Evolutionary conservation across 2,113 vertebrate species (phyloP).

Genomic region (Microtus montanus): DNA sequence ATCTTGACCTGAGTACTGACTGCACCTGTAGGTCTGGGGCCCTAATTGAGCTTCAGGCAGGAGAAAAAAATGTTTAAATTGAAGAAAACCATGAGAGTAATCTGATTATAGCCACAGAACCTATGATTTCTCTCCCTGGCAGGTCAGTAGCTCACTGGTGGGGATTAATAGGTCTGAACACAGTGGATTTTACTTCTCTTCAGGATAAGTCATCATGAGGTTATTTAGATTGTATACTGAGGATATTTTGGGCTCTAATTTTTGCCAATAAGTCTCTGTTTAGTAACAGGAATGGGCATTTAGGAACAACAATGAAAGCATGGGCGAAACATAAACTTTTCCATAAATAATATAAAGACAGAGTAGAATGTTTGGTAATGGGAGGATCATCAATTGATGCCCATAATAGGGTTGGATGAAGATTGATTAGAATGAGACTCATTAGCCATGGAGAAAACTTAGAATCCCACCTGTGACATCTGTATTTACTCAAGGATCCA

Average conservation of each 20-base stretch:
- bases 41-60: background rate
- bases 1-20: background rate
- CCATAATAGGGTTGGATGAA: background rate
- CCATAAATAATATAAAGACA: background rate
- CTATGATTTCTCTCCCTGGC: background rate
- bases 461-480: background rate
- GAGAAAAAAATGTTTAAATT: background rate
- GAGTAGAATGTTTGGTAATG: background rate
- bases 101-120: background rate
- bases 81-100: background rate
- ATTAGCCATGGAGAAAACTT: background rate
- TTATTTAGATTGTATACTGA: background rate
- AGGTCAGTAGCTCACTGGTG: background rate
- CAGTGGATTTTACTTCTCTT: background rate
- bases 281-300: background rate
- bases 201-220: background rate
- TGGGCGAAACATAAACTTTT: background rate
- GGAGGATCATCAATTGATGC: background rate
- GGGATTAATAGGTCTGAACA: background rate
- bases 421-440: background rate
- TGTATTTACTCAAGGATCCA: too few relatives aligned
- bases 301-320: background rate
- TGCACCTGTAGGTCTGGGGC: background rate
- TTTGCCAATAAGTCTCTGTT: background rate
- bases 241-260: background rate